Conservation (phyloP, 2,113 vertebrate genomes). For the Daboia siamensis region DNA sequence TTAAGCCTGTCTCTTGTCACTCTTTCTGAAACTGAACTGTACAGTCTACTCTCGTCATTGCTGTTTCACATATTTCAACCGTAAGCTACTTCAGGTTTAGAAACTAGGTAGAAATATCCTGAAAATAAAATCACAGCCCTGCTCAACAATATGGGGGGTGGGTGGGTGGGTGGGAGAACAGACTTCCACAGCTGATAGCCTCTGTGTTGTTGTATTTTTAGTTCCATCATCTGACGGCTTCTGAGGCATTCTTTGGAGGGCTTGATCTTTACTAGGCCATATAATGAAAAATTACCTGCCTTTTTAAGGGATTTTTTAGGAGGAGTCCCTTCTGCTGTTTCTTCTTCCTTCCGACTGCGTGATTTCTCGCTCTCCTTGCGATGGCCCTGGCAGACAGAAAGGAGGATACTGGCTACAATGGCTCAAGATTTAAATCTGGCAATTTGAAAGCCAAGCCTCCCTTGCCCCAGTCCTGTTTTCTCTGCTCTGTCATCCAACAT, state of each 20-base stretch:
- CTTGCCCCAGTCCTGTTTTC: neutral
- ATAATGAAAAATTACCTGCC: constrained; percentile 63
- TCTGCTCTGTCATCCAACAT: constrained; percentile 2
- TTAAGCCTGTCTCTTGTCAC: neutral
- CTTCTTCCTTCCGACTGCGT: constrained; percentile 61
- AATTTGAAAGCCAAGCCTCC: neutral
- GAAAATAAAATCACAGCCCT: neutral
- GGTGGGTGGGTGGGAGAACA: neutral
- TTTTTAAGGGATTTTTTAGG: constrained; percentile 70
- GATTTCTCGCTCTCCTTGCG: constrained; percentile 66
- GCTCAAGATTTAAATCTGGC: neutral
- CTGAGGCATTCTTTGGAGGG: neutral
- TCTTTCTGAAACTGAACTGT: neutral
- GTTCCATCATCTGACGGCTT: neutral
- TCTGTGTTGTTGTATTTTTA: neutral
- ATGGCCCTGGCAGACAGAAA: constrained; percentile 51
- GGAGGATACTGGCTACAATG: neutral
- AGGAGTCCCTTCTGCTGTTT: constrained; percentile 56
- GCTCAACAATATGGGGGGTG: neutral
- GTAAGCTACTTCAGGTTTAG: too few species aligned
- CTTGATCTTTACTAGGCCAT: neutral
- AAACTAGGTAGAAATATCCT: neutral
- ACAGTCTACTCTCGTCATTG: neutral
- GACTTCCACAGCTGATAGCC: neutral
- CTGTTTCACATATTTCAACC: neutral